Evolutionary conservation across 2,797 vertebrate genomes (phyloP), one percentile per base, ranked within the genome.

Genomic region (Manis pentadactyla): DNA sequence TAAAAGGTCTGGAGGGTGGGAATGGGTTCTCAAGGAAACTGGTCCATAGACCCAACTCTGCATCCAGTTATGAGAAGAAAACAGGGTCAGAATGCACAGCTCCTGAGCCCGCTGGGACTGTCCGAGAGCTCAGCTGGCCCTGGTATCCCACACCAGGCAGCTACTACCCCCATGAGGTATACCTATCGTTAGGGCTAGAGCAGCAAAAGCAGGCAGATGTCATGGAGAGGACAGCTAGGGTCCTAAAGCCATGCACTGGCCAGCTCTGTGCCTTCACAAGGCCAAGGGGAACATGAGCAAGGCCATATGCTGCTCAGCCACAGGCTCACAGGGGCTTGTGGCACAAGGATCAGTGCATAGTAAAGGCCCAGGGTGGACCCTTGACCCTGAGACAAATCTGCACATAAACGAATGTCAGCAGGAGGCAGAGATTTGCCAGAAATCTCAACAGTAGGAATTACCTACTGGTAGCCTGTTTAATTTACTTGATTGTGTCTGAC

Each of bases 251-350:
- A 8, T 23, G n/a, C 34, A 29, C 55, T 15, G 37, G 3, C 31
- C n/a, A 61, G 39, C 27, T 53, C 39, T 25, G 82, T n/a, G 21
- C 34, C 63, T 27, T 37, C 53, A 61, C 46, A 42, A 11, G 15
- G 7, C 42, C n/a, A 29, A 19, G 13, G 46, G 57, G 61, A 96
- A 18, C 29, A 4, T 13, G n/a, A 59, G 9, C 6, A n/a, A 85
- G 75, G 61, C 31, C 12, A 0, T 15, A 7, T 49, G 69, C 21
- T 19, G n/a, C 78, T 27, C 2, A 0, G n/a, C 25, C 4, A 2
- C 37, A 34, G 68, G 18, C 0, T 7, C 6, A 12, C 27, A 8
- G 15, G 37, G 10, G 34, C 29, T 59, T 39, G 69, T 11, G 31
- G 27, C 10, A 14, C 21, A 46, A 83, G 61, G 19, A 64, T 57